phyloP scores from a whole-genome alignment of 2,797 vertebrate species.

The Buceros bicornis region DNA sequence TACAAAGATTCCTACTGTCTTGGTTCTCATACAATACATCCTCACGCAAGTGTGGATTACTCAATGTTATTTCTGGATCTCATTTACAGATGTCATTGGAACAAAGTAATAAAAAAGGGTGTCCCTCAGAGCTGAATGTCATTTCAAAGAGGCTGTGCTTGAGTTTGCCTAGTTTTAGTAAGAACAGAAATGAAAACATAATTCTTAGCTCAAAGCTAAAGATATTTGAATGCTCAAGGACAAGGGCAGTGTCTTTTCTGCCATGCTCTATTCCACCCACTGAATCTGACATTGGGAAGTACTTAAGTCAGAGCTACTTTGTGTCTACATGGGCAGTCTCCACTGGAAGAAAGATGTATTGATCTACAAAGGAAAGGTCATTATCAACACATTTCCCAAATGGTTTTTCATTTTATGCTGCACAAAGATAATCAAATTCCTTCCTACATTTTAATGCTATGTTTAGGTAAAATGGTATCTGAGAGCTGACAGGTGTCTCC shows the following conservation, averaged over 20 bases:
- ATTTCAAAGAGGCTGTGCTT: not conserved
- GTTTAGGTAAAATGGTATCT: not conserved
- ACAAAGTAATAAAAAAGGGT: slow-evolving; percentile 1
- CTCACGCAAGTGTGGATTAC: not conserved
- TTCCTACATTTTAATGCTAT: not conserved
- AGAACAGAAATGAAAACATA: not conserved
- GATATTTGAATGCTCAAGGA: not conserved
- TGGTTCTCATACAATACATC: not conserved
- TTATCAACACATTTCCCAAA: not conserved
- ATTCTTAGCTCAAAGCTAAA: not conserved
- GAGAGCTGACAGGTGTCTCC: not conserved
- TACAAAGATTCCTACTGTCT: not conserved
- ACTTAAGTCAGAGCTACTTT: not conserved
- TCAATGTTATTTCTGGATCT: not conserved
- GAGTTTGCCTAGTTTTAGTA: not conserved
- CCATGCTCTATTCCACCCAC: not conserved
- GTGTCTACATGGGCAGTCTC: not conserved
- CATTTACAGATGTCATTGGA: not conserved
- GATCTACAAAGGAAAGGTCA: not conserved
- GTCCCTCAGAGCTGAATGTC: not conserved
- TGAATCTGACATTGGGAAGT: not conserved
- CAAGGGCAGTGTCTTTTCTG: not conserved
- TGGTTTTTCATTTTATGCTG: not conserved
- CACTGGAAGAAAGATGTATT: not conserved
- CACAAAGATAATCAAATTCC: not conserved